phyloP scores from a whole-genome alignment of 2,797 vertebrate species.

The Phrynocephalus guinanensis region DNA sequence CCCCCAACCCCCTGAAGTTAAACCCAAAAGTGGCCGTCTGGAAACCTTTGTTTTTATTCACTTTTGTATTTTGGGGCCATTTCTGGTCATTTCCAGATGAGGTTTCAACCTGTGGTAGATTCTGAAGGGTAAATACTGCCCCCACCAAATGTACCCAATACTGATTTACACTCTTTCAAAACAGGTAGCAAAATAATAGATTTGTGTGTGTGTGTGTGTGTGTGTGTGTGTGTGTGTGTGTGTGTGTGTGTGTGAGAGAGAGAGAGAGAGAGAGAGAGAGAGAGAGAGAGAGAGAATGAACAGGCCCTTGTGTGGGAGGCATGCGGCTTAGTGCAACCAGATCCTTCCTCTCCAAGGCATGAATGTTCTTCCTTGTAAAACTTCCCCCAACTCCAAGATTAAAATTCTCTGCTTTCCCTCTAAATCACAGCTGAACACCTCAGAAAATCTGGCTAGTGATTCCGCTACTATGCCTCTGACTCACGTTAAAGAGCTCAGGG shows the following conservation, averaged over 20 bases:
- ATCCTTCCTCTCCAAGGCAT: conserved; percentile 31
- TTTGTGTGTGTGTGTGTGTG: conserved; percentile 18
- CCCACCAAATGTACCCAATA: too few species aligned
- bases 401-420: conserved; percentile 33
- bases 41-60: too few species aligned
- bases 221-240: not conserved
- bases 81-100: too few species aligned
- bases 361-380: conserved; percentile 20
- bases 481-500: not conserved
- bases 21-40: too few species aligned
- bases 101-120: too few species aligned
- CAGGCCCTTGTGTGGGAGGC: conserved; percentile 9
- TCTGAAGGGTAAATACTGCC: too few species aligned
- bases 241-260: not conserved
- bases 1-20: not conserved
- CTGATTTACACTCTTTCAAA: conserved; percentile 42
- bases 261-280: not conserved
- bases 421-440: conserved; percentile 12
- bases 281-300: not conserved
- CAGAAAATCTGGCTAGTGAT: not conserved
- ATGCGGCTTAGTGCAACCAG: conserved; percentile 24
- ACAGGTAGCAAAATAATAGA: conserved; percentile 31
- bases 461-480: conserved; percentile 11
- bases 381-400: conserved; percentile 10
- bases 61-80: too few species aligned